Evolutionary conservation across 2,888 invertebrate species (phyloP).

Genomic region (Melieria crassipennis): DNA sequence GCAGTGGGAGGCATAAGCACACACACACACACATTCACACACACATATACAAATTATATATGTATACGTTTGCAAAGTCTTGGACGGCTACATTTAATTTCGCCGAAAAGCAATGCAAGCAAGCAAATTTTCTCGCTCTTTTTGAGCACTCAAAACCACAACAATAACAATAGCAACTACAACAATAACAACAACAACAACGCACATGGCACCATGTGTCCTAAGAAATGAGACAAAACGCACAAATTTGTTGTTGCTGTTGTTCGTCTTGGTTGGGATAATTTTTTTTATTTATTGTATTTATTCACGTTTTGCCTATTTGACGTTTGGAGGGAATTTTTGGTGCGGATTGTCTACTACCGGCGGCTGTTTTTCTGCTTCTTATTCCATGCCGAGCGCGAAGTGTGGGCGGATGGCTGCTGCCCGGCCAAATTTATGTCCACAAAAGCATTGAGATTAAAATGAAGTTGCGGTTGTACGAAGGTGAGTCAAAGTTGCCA

Average conservation of each 20-base stretch:
- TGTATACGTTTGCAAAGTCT: too few species aligned
- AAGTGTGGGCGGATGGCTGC: not conserved
- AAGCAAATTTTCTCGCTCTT: too few species aligned
- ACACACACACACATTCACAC: too few species aligned
- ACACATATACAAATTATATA: too few species aligned
- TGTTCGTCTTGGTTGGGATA: not conserved
- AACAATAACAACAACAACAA: not conserved
- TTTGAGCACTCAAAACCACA: too few species aligned
- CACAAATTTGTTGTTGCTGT: constrained; percentile 29
- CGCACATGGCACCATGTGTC: constrained; percentile 22
- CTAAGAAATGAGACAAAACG: constrained; percentile 33
- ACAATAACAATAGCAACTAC: not conserved
- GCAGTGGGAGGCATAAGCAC: too few species aligned
- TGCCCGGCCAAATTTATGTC: not conserved
- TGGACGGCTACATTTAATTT: too few species aligned
- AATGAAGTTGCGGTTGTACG: constrained; percentile 24
- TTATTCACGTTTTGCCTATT: not conserved
- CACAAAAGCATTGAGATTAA: not conserved
- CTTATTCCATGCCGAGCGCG: not conserved
- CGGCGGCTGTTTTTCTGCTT: too few species aligned
- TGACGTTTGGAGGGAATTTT: not conserved
- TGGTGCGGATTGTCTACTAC: too few species aligned
- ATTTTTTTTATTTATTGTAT: not conserved
- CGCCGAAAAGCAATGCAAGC: too few species aligned
- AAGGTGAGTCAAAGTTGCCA: too few species aligned